phyloP scores from a whole-genome alignment of 2,797 vertebrate species.

The Alfaro cultratus region DNA sequence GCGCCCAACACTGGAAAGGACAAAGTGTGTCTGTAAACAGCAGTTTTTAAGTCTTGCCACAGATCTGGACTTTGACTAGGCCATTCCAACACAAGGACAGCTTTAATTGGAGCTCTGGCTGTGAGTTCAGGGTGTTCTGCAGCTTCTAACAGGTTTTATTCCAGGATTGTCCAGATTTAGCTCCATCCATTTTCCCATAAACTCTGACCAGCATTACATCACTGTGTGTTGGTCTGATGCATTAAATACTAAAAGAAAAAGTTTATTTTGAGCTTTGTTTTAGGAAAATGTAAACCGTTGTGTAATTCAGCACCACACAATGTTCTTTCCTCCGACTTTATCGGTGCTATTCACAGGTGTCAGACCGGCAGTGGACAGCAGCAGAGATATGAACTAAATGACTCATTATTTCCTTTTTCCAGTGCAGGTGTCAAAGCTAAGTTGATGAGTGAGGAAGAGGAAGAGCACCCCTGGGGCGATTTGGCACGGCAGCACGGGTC shows the following conservation, averaged over 20 bases:
- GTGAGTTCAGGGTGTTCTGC: too few relatives aligned
- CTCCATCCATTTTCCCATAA: too few relatives aligned
- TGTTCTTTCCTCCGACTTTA: slow-evolving; percentile 69
- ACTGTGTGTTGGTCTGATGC: background rate
- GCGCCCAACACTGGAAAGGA: too few relatives aligned
- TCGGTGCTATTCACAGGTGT: slow-evolving; percentile 47
- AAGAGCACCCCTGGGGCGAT: slow-evolving; percentile 47
- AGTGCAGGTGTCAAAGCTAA: slow-evolving; percentile 71
- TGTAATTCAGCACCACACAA: slow-evolving; percentile 38
- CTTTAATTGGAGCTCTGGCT: background rate
- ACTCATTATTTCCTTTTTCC: slow-evolving; percentile 67
- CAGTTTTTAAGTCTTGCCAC: background rate
- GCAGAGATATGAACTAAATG: slow-evolving; percentile 65
- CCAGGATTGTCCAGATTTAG: too few relatives aligned
- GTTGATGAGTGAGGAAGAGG: slow-evolving; percentile 65
- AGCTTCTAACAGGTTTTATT: too few relatives aligned
- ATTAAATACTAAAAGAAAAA: background rate
- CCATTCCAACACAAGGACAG: background rate
- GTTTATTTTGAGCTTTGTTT: background rate
- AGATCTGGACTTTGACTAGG: background rate
- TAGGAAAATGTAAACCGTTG: background rate
- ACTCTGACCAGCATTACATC: too few relatives aligned
- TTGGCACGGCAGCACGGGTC: slow-evolving; percentile 34
- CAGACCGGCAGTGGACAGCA: slow-evolving; percentile 45
- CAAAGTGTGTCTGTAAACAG: too few relatives aligned